Conservation (phyloP, 2,797 vertebrate species). For the Anas georgica region DNA sequence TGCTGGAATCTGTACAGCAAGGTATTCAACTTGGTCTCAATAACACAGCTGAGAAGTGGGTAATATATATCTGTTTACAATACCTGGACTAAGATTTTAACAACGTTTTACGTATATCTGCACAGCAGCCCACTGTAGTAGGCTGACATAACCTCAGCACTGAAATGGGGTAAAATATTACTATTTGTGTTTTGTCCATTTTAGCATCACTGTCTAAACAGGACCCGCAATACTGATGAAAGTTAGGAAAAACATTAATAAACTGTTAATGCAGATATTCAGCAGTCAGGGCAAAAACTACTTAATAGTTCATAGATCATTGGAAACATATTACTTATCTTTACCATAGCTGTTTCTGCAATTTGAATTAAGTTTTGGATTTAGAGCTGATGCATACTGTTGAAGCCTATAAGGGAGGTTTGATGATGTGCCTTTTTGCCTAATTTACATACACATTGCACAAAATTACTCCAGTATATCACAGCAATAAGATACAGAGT, state of each 20-base stretch:
- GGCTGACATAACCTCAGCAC: neutral
- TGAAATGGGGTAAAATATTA: neutral
- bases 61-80: neutral
- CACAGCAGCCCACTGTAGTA: neutral
- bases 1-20: neutral
- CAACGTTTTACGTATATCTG: neutral
- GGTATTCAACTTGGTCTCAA: neutral
- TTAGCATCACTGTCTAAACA: neutral
- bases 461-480: too few relatives aligned
- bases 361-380: neutral
- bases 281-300: neutral
- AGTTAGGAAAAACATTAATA: neutral
- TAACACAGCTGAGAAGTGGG: neutral
- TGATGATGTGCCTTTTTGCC: neutral
- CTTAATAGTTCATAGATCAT: neutral
- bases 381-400: neutral
- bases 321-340: neutral
- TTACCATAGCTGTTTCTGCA: neutral
- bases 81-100: neutral
- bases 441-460: neutral
- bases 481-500: neutral
- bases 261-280: neutral
- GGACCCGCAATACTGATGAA: neutral
- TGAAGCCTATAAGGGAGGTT: neutral
- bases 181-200: neutral